These are phyloP conservation scores for Caranx melampygus DNA, from an alignment of 2,113 vertebrate genomes.

Conservation along the genomic window DNA sequence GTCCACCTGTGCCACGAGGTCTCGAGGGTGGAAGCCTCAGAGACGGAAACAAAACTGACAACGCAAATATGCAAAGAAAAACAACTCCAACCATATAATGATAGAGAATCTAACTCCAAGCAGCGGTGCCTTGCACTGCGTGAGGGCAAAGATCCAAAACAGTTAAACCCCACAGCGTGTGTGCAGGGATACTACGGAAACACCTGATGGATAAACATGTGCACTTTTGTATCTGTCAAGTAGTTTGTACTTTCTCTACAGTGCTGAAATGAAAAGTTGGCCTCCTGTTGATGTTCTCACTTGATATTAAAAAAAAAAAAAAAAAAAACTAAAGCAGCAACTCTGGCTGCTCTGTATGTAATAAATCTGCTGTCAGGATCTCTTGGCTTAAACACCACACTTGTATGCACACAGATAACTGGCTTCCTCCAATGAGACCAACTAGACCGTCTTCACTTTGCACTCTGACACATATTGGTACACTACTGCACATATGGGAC, in stretches of 20 bases:
- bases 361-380: slow-evolving; percentile 50
- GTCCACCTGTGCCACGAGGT: slow-evolving; percentile 15
- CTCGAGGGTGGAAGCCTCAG: slow-evolving; percentile 26
- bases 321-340: slow-evolving; percentile 36
- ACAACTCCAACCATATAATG: neutral
- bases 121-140: neutral
- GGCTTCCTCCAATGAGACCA: slow-evolving; percentile 7
- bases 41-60: slow-evolving; percentile 30
- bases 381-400: slow-evolving; percentile 29
- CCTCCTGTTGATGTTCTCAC: too few relatives aligned
- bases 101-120: neutral
- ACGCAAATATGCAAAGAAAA: neutral
- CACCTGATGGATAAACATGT: neutral
- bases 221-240: too few relatives aligned
- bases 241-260: neutral
- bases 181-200: neutral
- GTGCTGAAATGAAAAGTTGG: neutral
- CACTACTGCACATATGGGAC: neutral
- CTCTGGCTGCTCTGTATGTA: slow-evolving; percentile 12
- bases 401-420: slow-evolving; percentile 44
- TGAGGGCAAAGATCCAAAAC: slow-evolving; percentile 9
- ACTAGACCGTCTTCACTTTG: neutral
- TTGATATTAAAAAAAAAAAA: slow-evolving; percentile 5
- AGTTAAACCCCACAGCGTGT: neutral
- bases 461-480: neutral